Percentiles rank a stretch among this genome's conserved stretches.
phyloP scores from a whole-genome alignment of 2,888 invertebrate genomes.

The Melikaiella ostensackeni region DNA sequence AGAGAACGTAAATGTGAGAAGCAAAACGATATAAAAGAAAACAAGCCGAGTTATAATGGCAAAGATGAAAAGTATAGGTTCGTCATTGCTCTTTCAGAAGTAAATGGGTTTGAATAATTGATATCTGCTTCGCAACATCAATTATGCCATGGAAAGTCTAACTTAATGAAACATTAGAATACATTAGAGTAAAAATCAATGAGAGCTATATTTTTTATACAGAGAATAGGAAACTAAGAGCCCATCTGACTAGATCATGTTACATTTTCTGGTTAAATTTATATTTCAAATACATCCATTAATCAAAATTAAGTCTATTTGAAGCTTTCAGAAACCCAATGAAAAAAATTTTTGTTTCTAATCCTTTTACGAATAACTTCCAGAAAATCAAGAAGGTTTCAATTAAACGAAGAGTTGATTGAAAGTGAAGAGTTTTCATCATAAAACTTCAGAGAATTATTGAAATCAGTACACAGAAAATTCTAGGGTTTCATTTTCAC shows the following conservation, averaged over 20 bases:
- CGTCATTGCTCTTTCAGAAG: neutral
- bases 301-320: neutral
- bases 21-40: slow-evolving; percentile 14
- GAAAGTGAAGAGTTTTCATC: neutral
- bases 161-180: too few relatives aligned
- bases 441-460: neutral
- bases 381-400: neutral
- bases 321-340: neutral
- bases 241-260: neutral
- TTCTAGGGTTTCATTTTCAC: too few relatives aligned
- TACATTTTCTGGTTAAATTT: slow-evolving; percentile 16
- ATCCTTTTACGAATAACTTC: neutral
- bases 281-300: slow-evolving; percentile 9
- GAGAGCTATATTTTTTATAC: too few relatives aligned
- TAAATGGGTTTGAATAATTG: neutral
- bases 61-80: slow-evolving; percentile 4
- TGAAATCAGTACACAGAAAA: neutral
- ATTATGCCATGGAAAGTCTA: neutral
- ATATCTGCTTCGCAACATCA: neutral
- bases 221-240: too few relatives aligned
- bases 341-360: neutral
- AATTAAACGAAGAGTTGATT: neutral
- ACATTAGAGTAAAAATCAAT: too few relatives aligned
- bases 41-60: neutral
- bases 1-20: slow-evolving; percentile 10